Conservation (phyloP, 2,113 vertebrate genomes). For the Muntiacus muntjak region DNA sequence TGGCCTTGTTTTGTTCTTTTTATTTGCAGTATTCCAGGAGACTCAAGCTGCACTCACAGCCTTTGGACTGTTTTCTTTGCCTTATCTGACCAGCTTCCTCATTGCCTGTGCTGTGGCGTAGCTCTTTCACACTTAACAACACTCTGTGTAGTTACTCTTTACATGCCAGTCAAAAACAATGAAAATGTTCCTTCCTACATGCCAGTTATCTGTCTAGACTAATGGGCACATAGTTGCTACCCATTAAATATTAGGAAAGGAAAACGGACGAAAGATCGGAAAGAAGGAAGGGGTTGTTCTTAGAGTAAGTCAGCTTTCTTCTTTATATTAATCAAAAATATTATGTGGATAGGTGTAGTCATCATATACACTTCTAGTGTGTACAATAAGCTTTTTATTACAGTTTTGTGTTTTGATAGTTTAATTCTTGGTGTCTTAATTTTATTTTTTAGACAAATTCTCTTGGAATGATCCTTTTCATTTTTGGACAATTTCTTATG, state of each 20-base stretch:
- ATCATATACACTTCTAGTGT: neutral
- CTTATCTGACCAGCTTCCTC: neutral
- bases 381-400: neutral
- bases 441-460: neutral
- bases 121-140: neutral
- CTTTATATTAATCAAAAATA: neutral
- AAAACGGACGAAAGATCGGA: neutral
- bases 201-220: neutral
- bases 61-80: neutral
- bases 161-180: neutral
- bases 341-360: neutral
- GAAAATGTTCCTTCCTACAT: neutral
- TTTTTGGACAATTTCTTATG: neutral
- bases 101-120: neutral
- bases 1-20: neutral
- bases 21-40: neutral
- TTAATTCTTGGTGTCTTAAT: neutral
- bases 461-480: neutral
- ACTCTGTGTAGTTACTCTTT: neutral
- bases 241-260: neutral
- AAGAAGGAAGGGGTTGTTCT: neutral
- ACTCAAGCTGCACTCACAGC: neutral
- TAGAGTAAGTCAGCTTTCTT: neutral
- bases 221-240: neutral
- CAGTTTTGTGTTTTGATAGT: neutral